Conservation (phyloP, 2,797 vertebrate genomes). For the Ctenochaetus hawaiiensis region DNA sequence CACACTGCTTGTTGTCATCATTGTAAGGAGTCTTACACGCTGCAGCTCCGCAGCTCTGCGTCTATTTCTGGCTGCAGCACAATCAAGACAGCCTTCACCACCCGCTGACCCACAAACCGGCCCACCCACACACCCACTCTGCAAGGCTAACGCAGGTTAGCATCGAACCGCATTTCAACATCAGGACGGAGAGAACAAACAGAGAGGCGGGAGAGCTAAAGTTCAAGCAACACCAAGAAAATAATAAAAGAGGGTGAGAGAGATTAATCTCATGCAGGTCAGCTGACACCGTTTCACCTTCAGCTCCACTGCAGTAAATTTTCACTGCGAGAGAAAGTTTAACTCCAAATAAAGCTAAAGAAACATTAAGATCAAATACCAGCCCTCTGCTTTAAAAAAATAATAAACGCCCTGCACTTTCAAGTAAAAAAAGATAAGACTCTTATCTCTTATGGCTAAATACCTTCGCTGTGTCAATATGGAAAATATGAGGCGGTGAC, state of each 20-base stretch:
- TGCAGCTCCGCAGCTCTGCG: slow-evolving; percentile 26
- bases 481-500: slow-evolving; percentile 5
- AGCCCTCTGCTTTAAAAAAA: no score
- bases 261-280: slow-evolving; percentile 7
- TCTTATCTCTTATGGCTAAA: slow-evolving; percentile 18
- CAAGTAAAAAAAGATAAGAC: neutral
- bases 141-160: slow-evolving; percentile 1
- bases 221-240: slow-evolving; percentile 21
- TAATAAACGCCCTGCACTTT: neutral
- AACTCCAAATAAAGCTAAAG: neutral
- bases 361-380: neutral
- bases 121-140: slow-evolving; percentile 1
- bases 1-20: slow-evolving; percentile 39
- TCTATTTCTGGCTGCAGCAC: slow-evolving; percentile 59
- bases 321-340: neutral
- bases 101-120: slow-evolving; percentile 57
- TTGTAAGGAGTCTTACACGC: slow-evolving; percentile 24
- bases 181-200: slow-evolving; percentile 24
- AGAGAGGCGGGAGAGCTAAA: slow-evolving; percentile 37
- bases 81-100: slow-evolving; percentile 54
- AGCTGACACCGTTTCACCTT: slow-evolving; percentile 13
- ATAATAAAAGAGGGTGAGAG: slow-evolving; percentile 17
- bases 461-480: slow-evolving; percentile 13
- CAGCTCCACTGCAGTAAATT: neutral
- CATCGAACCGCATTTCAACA: slow-evolving; percentile 23